phyloP scores from a whole-genome alignment of 2,797 vertebrate genomes.

The Silurus lanzhouensis region DNA sequence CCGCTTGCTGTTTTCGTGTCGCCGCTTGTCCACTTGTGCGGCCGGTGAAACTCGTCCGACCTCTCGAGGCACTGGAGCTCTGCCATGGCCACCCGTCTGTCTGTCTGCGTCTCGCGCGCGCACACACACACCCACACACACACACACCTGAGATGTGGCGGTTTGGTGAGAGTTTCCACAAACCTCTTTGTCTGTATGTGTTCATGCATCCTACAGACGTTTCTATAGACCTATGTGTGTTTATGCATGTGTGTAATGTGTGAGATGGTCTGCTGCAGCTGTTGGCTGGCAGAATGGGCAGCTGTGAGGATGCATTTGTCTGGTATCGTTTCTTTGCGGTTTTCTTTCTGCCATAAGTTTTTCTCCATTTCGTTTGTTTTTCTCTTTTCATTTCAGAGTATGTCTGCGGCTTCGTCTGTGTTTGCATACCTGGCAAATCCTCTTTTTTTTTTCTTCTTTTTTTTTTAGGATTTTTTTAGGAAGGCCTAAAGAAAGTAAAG shows the following conservation, averaged over 20 bases:
- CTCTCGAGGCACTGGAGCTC: slow-evolving; percentile 49
- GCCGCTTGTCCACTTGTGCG: slow-evolving; percentile 58
- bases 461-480: slow-evolving; percentile 41
- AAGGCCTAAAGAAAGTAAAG: slow-evolving; percentile 21
- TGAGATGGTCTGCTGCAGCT: slow-evolving; percentile 45
- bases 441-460: slow-evolving; percentile 43
- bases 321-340: slow-evolving; percentile 21
- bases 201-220: slow-evolving; percentile 23
- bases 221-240: slow-evolving; percentile 8
- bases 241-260: not conserved
- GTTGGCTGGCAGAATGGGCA: slow-evolving; percentile 21
- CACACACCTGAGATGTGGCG: slow-evolving; percentile 53
- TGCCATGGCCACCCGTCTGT: slow-evolving; percentile 63
- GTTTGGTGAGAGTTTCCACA: slow-evolving; percentile 64
- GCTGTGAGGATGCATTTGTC: slow-evolving; percentile 37
- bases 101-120: slow-evolving; percentile 35
- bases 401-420: slow-evolving; percentile 29
- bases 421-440: slow-evolving; percentile 53
- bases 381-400: slow-evolving; percentile 31
- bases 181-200: slow-evolving; percentile 35
- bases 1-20: slow-evolving; percentile 54
- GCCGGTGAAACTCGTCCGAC: slow-evolving; percentile 75
- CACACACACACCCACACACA: not conserved
- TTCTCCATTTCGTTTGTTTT: not conserved
- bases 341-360: not conserved